phyloP scores from a whole-genome alignment of 2,797 vertebrate species.

The Pangasius sanitwongsei region DNA sequence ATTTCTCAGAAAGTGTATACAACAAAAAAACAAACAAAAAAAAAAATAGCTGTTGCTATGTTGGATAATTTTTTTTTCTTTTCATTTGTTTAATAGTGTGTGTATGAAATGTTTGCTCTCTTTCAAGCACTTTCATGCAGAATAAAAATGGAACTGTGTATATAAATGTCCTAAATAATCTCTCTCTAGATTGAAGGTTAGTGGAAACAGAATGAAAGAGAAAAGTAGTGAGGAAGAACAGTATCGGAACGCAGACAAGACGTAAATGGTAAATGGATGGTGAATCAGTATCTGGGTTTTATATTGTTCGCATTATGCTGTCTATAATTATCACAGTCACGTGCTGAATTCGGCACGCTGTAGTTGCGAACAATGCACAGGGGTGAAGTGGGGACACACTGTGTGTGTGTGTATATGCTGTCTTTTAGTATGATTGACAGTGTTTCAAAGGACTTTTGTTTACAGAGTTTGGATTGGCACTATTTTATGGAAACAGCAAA shows the following conservation, averaged over 20 bases:
- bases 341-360: constrained; percentile 42
- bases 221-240: neutral
- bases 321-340: constrained; percentile 66
- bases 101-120: neutral
- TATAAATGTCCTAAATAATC: neutral
- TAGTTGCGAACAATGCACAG: constrained; percentile 53
- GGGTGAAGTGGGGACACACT: neutral
- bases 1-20: neutral
- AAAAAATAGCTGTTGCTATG: constrained; percentile 1
- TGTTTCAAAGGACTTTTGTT: neutral
- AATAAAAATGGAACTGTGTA: constrained; percentile 15
- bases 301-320: constrained; percentile 46
- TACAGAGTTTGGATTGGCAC: neutral
- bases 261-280: neutral
- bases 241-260: neutral
- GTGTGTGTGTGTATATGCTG: neutral
- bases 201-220: neutral
- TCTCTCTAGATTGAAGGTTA: neutral
- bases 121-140: neutral
- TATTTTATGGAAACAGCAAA: neutral
- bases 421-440: neutral
- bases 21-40: too few relatives aligned
- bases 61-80: neutral
- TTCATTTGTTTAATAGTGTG: neutral
- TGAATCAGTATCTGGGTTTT: constrained; percentile 41